Percentiles rank a stretch among this genome's conserved stretches.
Conservation (phyloP, 2,113 vertebrate genomes). For the Percina caprodes region DNA sequence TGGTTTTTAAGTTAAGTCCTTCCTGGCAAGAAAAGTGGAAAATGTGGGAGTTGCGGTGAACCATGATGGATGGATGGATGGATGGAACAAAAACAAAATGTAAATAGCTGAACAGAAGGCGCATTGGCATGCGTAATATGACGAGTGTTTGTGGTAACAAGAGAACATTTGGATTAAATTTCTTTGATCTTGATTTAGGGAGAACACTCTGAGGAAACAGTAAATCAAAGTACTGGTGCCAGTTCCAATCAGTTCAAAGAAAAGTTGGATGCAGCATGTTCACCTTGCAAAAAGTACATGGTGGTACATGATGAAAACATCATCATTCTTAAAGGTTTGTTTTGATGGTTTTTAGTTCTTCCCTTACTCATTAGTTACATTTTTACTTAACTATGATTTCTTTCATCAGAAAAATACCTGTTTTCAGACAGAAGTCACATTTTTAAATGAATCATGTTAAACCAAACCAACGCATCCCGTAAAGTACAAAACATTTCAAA, state of each 20-base stretch:
- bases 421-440: neutral
- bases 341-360: neutral
- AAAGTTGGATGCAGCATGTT: constrained; percentile 20
- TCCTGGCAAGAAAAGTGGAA: constrained; percentile 38
- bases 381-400: neutral
- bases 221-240: constrained; percentile 15
- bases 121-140: constrained; percentile 49
- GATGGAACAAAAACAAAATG: constrained; percentile 25
- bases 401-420: neutral
- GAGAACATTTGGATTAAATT: constrained; percentile 41
- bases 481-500: neutral
- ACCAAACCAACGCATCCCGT: neutral
- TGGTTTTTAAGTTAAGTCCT: constrained; percentile 58
- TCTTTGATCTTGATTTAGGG: constrained; percentile 56
- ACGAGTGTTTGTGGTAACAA: constrained; percentile 42
- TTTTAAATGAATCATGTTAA: neutral
- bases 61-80: constrained; percentile 2
- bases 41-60: neutral
- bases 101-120: constrained; percentile 43
- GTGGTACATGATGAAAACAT: neutral
- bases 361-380: neutral
- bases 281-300: neutral
- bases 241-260: constrained; percentile 16
- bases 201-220: constrained; percentile 11
- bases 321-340: neutral